phyloP scores from a whole-genome alignment of 2,888 invertebrate species.

The Yponomeuta plumbellus region DNA sequence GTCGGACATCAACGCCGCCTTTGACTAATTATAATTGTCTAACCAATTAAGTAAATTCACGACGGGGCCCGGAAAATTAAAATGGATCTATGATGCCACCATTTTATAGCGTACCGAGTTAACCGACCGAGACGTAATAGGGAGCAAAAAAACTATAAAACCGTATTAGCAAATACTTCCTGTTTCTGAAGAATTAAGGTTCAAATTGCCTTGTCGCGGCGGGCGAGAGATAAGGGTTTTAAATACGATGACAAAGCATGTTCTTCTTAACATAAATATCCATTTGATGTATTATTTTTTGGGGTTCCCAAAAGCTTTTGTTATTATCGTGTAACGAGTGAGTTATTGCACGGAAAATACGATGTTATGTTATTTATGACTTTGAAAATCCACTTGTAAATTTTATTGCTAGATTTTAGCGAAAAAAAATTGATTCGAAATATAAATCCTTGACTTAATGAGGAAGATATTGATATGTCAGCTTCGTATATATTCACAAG shows the following conservation, averaged over 20 bases:
- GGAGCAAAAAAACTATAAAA: conserved; percentile 18
- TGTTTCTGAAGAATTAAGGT: conserved; percentile 12
- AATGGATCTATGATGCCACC: conserved; percentile 29
- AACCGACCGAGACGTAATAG: conserved; percentile 28
- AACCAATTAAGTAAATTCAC: conserved; percentile 43
- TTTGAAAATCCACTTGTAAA: conserved; percentile 16
- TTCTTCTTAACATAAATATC: conserved; percentile 29
- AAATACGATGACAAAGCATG: conserved; percentile 29
- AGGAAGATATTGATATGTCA: conserved; percentile 5
- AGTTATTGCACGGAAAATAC: conserved; percentile 27
- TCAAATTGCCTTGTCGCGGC: conserved; percentile 7
- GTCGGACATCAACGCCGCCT: conserved; percentile 29
- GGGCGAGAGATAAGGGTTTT: conserved; percentile 12
- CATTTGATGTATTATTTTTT: conserved; percentile 31
- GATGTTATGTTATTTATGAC: conserved; percentile 28
- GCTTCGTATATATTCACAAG: conserved; percentile 3
- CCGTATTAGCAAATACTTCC: conserved; percentile 13
- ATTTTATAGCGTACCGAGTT: conserved; percentile 32
- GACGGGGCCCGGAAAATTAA: conserved; percentile 34
- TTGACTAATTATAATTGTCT: conserved; percentile 46
- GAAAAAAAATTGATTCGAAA: neutral
- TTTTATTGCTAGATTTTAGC: conserved; percentile 5
- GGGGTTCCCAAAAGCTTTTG: conserved; percentile 26
- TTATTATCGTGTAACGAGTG: conserved; percentile 26
- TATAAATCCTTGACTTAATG: neutral